These are phyloP conservation scores for Nyctalus aviator DNA, from an alignment of 2,797 vertebrate genomes.

Conservation along the genomic window DNA sequence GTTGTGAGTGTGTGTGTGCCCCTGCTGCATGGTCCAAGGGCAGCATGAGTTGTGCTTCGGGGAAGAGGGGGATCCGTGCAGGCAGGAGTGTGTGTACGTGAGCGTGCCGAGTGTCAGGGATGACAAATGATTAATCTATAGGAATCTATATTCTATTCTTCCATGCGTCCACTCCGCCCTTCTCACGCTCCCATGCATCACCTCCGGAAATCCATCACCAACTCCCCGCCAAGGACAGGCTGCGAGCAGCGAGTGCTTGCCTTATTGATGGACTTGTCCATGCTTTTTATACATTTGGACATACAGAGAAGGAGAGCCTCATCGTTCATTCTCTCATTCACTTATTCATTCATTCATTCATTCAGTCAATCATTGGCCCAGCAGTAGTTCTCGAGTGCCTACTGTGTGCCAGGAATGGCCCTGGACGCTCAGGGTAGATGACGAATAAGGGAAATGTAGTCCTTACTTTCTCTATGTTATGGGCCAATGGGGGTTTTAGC, in stretches of 20 bases:
- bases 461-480: not conserved
- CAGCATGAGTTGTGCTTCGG: conserved; percentile 9
- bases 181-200: conserved; percentile 79
- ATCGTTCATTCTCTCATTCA: not conserved
- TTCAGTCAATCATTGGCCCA: not conserved
- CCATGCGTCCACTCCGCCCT: conserved; percentile 77
- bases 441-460: not conserved
- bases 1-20: not conserved
- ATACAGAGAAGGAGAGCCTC: not conserved
- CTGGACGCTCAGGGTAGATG: not conserved
- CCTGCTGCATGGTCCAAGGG: conserved; percentile 32
- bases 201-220: conserved; percentile 81
- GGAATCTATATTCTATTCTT: conserved; percentile 84
- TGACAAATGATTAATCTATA: conserved; percentile 85
- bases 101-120: conserved; percentile 63
- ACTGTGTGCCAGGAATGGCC: conserved; percentile 43
- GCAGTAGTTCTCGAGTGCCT: conserved; percentile 22
- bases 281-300: conserved; percentile 71
- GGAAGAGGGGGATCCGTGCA: not conserved
- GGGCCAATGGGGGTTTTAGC: not conserved
- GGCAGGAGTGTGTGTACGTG: not conserved
- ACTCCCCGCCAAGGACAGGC: conserved; percentile 78
- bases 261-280: conserved; percentile 81
- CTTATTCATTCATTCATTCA: not conserved
- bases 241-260: conserved; percentile 38